A percentile compares a stretch with the other conserved stretches of the same genome.
These are phyloP conservation scores for Cynaeus angustus DNA, from an alignment of 2,888 invertebrate genomes.

Conservation along the genomic window DNA sequence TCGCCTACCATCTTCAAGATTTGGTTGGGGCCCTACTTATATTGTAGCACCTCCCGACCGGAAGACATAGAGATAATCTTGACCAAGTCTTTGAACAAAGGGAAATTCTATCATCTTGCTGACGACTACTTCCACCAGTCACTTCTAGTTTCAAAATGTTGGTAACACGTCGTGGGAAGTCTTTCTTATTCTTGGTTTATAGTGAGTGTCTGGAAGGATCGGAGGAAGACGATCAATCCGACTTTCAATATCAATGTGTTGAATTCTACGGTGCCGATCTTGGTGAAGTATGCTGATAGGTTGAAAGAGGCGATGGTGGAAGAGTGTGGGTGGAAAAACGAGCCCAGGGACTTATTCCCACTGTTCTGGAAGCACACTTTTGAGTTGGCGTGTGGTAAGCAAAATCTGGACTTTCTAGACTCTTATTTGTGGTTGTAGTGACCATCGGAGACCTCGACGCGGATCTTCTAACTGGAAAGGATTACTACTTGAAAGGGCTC, in stretches of 20 bases:
- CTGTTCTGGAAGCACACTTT: neutral
- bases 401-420: neutral
- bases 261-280: neutral
- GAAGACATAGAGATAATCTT: slow-evolving; percentile 9
- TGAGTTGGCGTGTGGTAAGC: slow-evolving; percentile 5
- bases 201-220: slow-evolving; percentile 1
- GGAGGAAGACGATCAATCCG: slow-evolving; percentile 8
- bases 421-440: neutral
- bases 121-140: neutral
- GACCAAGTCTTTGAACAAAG: neutral
- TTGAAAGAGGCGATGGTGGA: neutral
- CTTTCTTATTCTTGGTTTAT: neutral
- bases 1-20: neutral
- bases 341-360: slow-evolving; percentile 1
- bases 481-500: neutral
- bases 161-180: neutral
- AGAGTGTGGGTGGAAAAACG: neutral
- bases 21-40: slow-evolving; percentile 4
- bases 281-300: neutral
- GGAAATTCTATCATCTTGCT: neutral
- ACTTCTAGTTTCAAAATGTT: neutral
- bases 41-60: neutral
- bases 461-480: slow-evolving; percentile 1
- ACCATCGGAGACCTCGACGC: slow-evolving; percentile 7
- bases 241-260: slow-evolving; percentile 10